Conservation (phyloP, 1,140 invertebrate species). For the Whitmania pigra region DNA sequence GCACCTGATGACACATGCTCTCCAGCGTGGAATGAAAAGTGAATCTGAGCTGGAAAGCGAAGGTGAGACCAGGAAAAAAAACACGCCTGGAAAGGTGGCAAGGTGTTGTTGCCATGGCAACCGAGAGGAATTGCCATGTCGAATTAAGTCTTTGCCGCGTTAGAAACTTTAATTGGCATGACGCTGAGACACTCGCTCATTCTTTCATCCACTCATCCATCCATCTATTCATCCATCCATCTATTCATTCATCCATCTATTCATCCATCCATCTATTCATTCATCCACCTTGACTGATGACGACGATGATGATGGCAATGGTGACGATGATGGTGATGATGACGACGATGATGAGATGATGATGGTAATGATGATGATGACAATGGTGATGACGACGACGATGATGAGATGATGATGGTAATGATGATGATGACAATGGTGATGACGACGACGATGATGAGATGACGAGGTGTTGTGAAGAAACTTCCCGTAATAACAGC, state of each 20-base stretch:
- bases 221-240: too few species aligned
- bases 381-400: not conserved
- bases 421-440: slow-evolving; percentile 23
- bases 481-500: not conserved
- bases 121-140: too few species aligned
- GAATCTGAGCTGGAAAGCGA: not conserved
- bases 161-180: too few species aligned
- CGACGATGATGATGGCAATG: not conserved
- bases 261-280: too few species aligned
- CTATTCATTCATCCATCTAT: too few species aligned
- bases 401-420: slow-evolving; percentile 16
- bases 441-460: slow-evolving; percentile 23
- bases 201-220: too few species aligned
- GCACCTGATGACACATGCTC: slow-evolving; percentile 42
- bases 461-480: slow-evolving; percentile 2
- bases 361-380: not conserved
- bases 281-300: not conserved
- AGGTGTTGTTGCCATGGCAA: not conserved
- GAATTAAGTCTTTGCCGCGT: too few species aligned
- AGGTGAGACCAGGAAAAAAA: not conserved
- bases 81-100: not conserved
- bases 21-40: not conserved
- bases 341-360: not conserved
- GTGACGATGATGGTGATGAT: not conserved
- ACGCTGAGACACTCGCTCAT: too few species aligned